Conservation (phyloP, 2,888 invertebrate species). For the Epistrophe eligans region DNA sequence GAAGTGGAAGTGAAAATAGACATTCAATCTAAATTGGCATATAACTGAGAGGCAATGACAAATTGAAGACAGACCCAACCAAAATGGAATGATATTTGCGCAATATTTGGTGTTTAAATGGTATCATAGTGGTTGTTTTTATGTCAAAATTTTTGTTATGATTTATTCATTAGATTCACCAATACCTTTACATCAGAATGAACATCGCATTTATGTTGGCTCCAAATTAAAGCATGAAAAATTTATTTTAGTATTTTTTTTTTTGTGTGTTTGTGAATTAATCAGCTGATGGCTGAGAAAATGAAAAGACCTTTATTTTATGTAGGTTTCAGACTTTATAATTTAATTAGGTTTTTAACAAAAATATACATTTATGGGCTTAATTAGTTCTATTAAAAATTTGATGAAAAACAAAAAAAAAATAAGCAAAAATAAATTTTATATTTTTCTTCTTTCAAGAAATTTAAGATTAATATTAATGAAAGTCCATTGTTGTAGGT, state of each 20-base stretch:
- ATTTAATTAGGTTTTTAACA: too few relatives aligned
- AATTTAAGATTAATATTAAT: neutral
- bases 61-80: conserved; percentile 20
- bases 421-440: neutral
- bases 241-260: neutral
- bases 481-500: neutral
- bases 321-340: too few relatives aligned
- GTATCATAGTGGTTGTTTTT: neutral
- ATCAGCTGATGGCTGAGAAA: neutral
- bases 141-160: conserved; percentile 43
- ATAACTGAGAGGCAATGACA: conserved; percentile 26
- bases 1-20: conserved; percentile 41
- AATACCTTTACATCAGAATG: neutral
- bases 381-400: too few relatives aligned
- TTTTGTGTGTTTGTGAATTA: neutral
- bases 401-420: neutral
- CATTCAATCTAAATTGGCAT: conserved; percentile 46
- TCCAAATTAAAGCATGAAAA: neutral
- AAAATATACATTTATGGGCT: too few relatives aligned
- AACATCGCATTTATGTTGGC: neutral
- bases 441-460: neutral
- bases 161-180: conserved; percentile 53
- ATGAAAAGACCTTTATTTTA: too few relatives aligned
- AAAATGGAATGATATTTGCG: neutral
- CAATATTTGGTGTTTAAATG: neutral